Conservation (phyloP, 1,140 invertebrate species). For the Neodiprion virginianus region DNA sequence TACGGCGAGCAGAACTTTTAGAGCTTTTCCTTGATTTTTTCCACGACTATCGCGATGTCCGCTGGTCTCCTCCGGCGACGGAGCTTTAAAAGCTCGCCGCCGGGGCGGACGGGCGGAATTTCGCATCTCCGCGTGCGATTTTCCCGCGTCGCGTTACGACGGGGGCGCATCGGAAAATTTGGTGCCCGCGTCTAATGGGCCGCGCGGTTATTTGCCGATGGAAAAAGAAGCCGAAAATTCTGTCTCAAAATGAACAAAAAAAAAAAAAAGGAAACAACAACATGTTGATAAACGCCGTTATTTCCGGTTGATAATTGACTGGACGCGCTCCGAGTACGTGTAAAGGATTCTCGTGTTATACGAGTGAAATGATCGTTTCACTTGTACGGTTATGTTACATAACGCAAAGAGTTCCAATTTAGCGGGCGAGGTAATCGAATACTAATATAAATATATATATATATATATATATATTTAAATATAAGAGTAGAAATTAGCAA, state of each 20-base stretch:
- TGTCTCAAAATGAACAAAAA: not conserved
- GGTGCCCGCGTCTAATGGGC: no score
- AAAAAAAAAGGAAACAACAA: no score
- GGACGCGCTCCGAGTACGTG: constrained; percentile 55
- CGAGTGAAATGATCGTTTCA: constrained; percentile 21
- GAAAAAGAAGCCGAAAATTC: not conserved
- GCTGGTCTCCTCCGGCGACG: not conserved
- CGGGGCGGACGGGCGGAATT: not conserved
- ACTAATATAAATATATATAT: not conserved
- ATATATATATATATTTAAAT: constrained; percentile 38
- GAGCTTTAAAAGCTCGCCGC: constrained; percentile 17
- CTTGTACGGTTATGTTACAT: not conserved
- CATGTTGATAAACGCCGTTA: constrained; percentile 34
- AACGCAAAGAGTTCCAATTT: constrained; percentile 46
- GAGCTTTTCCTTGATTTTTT: constrained; percentile 30
- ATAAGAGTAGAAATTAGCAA: constrained; percentile 54
- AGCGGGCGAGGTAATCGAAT: constrained; percentile 60
- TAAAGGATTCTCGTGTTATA: no score
- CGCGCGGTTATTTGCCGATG: no score
- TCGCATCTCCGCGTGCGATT: not conserved
- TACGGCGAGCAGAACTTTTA: constrained; percentile 64
- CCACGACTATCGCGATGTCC: constrained; percentile 27
- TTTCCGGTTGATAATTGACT: constrained; percentile 49
- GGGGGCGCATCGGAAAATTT: no score
- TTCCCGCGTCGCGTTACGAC: no score